Conservation (phyloP, 2,888 invertebrate genomes). For the Spodoptera littoralis region DNA sequence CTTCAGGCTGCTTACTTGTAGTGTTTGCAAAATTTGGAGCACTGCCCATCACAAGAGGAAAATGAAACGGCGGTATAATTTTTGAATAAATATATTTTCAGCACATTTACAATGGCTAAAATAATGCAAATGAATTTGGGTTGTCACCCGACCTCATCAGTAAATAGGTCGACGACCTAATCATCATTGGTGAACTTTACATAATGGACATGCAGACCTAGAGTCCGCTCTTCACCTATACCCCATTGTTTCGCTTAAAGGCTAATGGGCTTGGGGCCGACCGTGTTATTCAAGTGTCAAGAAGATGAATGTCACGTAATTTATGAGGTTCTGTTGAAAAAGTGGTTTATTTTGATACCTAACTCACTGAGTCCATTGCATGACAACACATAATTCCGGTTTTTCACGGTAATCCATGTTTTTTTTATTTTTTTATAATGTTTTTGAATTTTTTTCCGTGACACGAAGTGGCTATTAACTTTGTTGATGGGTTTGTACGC, state of each 20-base stretch:
- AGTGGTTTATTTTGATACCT: slow-evolving; percentile 70
- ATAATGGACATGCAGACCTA: slow-evolving; percentile 72
- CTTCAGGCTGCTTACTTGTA: slow-evolving; percentile 36
- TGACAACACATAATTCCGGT: slow-evolving; percentile 64
- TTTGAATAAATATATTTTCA: slow-evolving; percentile 31
- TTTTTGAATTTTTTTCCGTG: slow-evolving; percentile 62
- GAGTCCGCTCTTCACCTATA: slow-evolving; percentile 66
- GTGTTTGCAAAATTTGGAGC: slow-evolving; percentile 41
- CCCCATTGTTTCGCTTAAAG: slow-evolving; percentile 81
- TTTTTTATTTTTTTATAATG: slow-evolving; percentile 51
- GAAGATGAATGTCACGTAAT: slow-evolving; percentile 85
- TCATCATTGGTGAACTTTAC: slow-evolving; percentile 68
- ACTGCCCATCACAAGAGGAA: slow-evolving; percentile 38
- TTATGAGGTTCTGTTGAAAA: slow-evolving; percentile 75
- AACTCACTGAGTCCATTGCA: slow-evolving; percentile 56
- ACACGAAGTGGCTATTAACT: slow-evolving; percentile 57
- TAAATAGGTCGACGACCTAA: slow-evolving; percentile 51
- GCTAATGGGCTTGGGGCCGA: slow-evolving; percentile 80
- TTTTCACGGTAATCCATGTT: slow-evolving; percentile 63
- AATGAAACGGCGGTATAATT: slow-evolving; percentile 19
- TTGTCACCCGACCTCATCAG: slow-evolving; percentile 35
- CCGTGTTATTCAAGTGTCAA: slow-evolving; percentile 84
- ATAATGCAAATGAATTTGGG: slow-evolving; percentile 45
- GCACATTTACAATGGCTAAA: slow-evolving; percentile 16
- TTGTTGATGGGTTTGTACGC: slow-evolving; percentile 52